Conservation (phyloP, 1,140 invertebrate species). For the Drosophila sechellia region DNA sequence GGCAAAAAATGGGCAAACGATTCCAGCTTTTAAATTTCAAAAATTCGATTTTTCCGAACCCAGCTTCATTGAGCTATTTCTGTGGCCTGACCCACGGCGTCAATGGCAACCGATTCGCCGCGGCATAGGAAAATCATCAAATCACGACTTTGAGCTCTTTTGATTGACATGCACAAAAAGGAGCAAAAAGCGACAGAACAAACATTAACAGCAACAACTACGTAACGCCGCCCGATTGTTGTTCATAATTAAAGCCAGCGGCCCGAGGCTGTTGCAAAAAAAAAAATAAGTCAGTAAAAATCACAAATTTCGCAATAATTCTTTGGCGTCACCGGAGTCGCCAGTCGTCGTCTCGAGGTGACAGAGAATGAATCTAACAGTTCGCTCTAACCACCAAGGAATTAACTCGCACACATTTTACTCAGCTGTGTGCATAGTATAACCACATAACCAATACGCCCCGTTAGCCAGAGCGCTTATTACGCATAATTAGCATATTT, state of each 20-base stretch:
- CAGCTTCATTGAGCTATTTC: too few relatives aligned
- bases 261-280: slow-evolving; percentile 45
- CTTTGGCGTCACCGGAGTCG: slow-evolving; percentile 41
- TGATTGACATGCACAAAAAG: slow-evolving; percentile 76
- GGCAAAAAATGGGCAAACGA: too few relatives aligned
- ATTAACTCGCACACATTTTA: slow-evolving; percentile 56
- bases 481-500: slow-evolving; percentile 83
- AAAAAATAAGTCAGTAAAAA: slow-evolving; percentile 11
- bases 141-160: slow-evolving; percentile 76
- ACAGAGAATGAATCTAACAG: slow-evolving; percentile 49
- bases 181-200: slow-evolving; percentile 36
- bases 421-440: slow-evolving; percentile 1
- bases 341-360: slow-evolving; percentile 40
- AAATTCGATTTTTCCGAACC: too few relatives aligned
- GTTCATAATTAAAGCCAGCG: slow-evolving; percentile 77
- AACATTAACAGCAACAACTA: slow-evolving; percentile 39
- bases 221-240: slow-evolving; percentile 47
- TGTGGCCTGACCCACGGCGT: slow-evolving; percentile 36
- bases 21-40: too few relatives aligned
- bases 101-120: slow-evolving; percentile 31
- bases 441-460: slow-evolving; percentile 21
- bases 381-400: slow-evolving; percentile 41
- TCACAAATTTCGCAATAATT: slow-evolving; percentile 73
- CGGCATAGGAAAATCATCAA: slow-evolving; percentile 74
- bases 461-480: slow-evolving; percentile 66